Base-by-base conservation (phyloP, 2,797 vertebrate genomes). In the Cuculus canorus region DNA sequence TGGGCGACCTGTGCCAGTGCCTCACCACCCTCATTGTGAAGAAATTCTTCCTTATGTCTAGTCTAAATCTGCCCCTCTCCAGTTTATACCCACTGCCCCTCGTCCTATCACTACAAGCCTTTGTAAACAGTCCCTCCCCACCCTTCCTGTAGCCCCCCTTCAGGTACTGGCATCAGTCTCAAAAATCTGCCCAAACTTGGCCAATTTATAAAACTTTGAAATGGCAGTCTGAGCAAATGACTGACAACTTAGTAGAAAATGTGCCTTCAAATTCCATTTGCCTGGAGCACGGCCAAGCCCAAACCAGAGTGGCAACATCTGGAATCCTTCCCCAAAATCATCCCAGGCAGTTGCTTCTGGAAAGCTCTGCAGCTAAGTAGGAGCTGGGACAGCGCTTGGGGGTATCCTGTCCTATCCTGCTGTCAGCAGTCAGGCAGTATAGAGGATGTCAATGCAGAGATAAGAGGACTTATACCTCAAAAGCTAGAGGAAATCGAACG, bases 221-320 rank as follows among this genome's bases (percentile, higher is more conserved):
- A 80, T 52, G 8, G 13, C 48, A 81, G 23, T 39, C 65, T 73
- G 22, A 88, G 39, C 18, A 92, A 85, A 89, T 11, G 15, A 47
- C 11, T 63, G 60, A 7, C 73, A 13, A 22, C 23, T 52, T 47
- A 15, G 30, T 77, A 25, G n/a, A 83, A 88, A 88, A 88, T 5
- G 56, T 59, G 7, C 30, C 39, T 32, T 28, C 28, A 64, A 28
- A 77, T 48, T 83, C 41, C 11, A 39, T 64, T 79, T 52, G 52
- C 52, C 19, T 2, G 4, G 41, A 59, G 50, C 24, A 69, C 0
- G 0, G 24, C 17, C 50, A 66, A 80, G 41, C 5, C 18, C 75
- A 47, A 70, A 82, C 71, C 16, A 50, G 27, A 9, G n/a, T 30
- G 28, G 15, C 9, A 75, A 5, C 10, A 32, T 22, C 7, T 1